phyloP scores from a whole-genome alignment of 2,113 vertebrate species.

The Falcunculus frontatus region DNA sequence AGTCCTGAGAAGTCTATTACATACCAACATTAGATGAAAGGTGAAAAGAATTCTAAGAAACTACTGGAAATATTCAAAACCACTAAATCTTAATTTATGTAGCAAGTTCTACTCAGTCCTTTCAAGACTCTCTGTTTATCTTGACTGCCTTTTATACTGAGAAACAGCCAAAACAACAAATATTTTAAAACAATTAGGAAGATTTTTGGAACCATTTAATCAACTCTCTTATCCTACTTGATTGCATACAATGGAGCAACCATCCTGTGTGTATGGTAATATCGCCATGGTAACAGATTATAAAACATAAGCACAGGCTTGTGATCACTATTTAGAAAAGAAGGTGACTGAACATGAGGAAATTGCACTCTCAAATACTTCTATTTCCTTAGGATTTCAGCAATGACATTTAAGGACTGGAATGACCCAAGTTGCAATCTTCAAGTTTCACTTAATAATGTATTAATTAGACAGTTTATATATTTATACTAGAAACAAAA shows the following conservation, averaged over 20 bases:
- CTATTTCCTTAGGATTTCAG: conserved; percentile 24
- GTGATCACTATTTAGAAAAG: conserved; percentile 50
- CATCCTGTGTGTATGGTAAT: conserved; percentile 29
- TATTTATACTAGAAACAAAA: background rate
- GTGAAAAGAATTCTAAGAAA: background rate
- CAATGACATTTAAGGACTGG: background rate
- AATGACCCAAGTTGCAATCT: background rate
- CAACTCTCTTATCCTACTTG: conserved; percentile 15
- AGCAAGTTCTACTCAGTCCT: background rate
- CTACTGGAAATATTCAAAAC: background rate
- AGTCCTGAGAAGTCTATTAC: background rate
- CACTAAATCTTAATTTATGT: background rate
- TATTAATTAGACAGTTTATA: background rate
- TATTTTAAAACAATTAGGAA: background rate
- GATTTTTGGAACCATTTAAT: conserved; percentile 44
- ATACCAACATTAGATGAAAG: background rate
- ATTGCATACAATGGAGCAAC: conserved; percentile 23
- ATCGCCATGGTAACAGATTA: conserved; percentile 68
- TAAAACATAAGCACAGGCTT: conserved; percentile 61
- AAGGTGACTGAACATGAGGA: conserved; percentile 23
- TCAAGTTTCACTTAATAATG: background rate
- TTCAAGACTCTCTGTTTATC: background rate
- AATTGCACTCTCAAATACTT: background rate
- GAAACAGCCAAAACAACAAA: background rate
- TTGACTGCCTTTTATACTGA: background rate